A percentile compares a stretch with the other conserved stretches of the same genome.
phyloP scores from a whole-genome alignment of 2,888 invertebrate species.

The Leucania comma region DNA sequence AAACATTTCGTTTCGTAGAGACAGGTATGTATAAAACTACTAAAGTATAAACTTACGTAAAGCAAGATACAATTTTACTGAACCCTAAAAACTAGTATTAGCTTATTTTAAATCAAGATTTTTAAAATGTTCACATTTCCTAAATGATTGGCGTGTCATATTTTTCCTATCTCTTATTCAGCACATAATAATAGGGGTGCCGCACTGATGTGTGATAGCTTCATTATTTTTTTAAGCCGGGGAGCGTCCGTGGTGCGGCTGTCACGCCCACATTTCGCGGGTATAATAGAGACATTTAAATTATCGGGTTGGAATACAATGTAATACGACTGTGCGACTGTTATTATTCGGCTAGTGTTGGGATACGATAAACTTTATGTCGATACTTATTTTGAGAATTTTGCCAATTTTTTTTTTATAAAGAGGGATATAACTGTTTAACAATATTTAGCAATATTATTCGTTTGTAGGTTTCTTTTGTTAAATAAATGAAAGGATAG shows the following conservation, averaged over 20 bases:
- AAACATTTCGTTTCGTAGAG: background rate
- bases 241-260: constrained; percentile 66
- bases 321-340: constrained; percentile 64
- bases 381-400: constrained; percentile 39
- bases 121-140: constrained; percentile 18
- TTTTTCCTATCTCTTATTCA: constrained; percentile 68
- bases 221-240: constrained; percentile 81
- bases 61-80: background rate
- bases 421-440: background rate
- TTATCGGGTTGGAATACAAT: constrained; percentile 74
- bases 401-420: background rate
- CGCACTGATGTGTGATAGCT: constrained; percentile 70
- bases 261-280: constrained; percentile 80
- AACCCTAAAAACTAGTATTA: background rate
- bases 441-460: background rate
- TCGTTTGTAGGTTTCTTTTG: background rate
- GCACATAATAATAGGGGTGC: constrained; percentile 70
- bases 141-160: constrained; percentile 53
- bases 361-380: constrained; percentile 32
- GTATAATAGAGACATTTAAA: constrained; percentile 83
- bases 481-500: background rate
- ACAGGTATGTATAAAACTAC: too few relatives aligned
- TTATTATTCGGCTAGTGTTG: constrained; percentile 66
- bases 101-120: constrained; percentile 20
- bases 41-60: background rate